Base-by-base conservation (phyloP, 2,888 invertebrate species). In the Cordilura impudica region DNA sequence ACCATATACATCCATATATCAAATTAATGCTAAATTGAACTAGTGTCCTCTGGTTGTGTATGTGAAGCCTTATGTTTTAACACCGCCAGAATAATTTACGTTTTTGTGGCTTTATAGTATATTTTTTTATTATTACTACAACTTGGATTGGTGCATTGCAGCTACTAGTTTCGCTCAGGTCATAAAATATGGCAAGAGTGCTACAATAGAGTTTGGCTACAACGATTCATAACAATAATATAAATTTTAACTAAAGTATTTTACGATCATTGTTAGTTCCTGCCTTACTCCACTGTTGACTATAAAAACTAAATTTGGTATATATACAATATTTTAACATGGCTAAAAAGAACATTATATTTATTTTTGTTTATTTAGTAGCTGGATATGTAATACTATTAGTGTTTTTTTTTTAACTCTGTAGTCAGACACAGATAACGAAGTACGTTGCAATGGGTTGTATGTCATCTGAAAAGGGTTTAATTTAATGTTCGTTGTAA, bases 101-200 rank as follows among this genome's bases (percentile, higher is more conserved):
- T 86, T 86, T 49, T 85, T 86, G 87, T 85, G 78, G 78, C 86
- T 88, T 86, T 86, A 85, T 85, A 85, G 86, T 66, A 70, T 18
- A 19, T 58, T 23, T 61, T 71, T 86, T 88, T 87, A 85, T 85
- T 86, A 85, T n/a, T n/a, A n/a, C n/a, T n/a, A n/a, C n/a, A n/a
- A n/a, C n/a, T n/a, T 84, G 84, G 84, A 81, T 82, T 58, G 7
- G 35, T 26, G 26, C 49, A 61, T 8, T 16, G 39, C 60, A 73
- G 56, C 43, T 60, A 53, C 35, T 21, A 35, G 76, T 82, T 82
- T 82, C 81, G 83, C 73, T 75, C 60, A 73, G 77, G 77, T 82
- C 83, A 82, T 84, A 84, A 84, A 84, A 83, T 83, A 83, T 83
- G 71, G 81, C 77, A 73, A 82, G 54, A n/a, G n/a, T n/a, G n/a